Conservation (phyloP, 2,113 vertebrate genomes). For the Boulengeromyrus knoepffleri region DNA sequence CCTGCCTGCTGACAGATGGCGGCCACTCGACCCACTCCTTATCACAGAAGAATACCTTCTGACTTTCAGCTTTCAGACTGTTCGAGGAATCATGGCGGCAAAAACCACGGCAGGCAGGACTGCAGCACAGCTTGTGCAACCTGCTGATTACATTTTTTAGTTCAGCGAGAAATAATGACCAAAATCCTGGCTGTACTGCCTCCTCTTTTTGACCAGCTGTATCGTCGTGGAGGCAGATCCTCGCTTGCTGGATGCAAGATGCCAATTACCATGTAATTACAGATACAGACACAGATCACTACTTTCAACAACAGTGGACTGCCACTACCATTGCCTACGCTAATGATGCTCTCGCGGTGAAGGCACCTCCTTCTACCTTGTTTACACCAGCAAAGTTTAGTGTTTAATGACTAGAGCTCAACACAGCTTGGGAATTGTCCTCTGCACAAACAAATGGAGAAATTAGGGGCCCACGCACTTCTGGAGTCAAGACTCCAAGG, state of each 20-base stretch:
- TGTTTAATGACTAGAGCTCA: neutral
- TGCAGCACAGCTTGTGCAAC: neutral
- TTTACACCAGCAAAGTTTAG: neutral
- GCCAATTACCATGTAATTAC: neutral
- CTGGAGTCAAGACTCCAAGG: neutral
- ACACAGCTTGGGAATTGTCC: neutral
- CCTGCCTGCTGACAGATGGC: neutral
- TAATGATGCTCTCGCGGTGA: neutral
- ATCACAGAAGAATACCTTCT: neutral
- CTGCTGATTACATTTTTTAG: neutral
- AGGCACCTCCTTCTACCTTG: neutral
- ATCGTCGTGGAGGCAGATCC: no score
- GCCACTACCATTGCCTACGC: neutral
- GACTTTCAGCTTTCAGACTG: neutral
- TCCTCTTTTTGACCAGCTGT: neutral
- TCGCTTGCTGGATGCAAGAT: neutral
- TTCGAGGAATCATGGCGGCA: neutral
- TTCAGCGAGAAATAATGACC: neutral
- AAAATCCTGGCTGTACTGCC: neutral
- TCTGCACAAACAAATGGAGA: neutral
- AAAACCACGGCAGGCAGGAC: neutral
- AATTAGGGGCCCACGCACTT: neutral
- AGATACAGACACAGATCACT: neutral
- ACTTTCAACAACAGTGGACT: neutral
- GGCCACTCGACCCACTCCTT: neutral